A percentile compares a stretch with the other conserved stretches of the same genome.
Evolutionary conservation across 2,888 invertebrate species (phyloP).

Genomic region (Linhomoeus sp.): DNA sequence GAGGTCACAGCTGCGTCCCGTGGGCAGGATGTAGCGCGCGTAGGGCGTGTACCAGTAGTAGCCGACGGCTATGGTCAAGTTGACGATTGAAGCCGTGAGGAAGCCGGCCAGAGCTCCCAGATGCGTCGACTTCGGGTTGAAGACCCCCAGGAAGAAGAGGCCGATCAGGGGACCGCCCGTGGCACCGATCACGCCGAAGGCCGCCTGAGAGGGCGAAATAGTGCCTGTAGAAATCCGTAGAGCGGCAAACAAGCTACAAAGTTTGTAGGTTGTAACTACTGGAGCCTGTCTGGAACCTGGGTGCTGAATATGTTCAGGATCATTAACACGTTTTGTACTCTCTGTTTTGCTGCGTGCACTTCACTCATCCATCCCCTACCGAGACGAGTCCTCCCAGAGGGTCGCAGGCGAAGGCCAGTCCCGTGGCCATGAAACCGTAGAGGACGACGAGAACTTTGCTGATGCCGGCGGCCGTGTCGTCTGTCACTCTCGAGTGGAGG

Average conservation of each 20-base stretch:
- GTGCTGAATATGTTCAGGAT: neutral
- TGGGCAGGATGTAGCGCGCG: neutral
- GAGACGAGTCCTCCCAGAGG: constrained; percentile 5
- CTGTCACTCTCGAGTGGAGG: neutral
- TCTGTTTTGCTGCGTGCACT: neutral
- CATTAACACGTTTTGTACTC: too few species aligned
- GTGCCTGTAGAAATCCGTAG: neutral
- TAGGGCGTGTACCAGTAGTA: neutral
- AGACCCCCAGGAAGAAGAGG: constrained; percentile 66
- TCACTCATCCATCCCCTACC: neutral
- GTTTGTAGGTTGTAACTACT: too few species aligned
- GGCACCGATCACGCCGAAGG: constrained; percentile 48
- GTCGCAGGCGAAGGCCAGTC: constrained; percentile 5
- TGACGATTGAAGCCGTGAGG: neutral
- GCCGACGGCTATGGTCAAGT: neutral
- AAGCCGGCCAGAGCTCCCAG: neutral
- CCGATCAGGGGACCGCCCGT: constrained; percentile 69
- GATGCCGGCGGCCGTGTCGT: neutral
- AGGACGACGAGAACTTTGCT: constrained; percentile 4
- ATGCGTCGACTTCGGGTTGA: constrained; percentile 55
- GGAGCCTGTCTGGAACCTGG: too few species aligned
- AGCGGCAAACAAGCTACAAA: too few species aligned
- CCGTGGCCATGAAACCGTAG: constrained; percentile 4
- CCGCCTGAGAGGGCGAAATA: neutral
- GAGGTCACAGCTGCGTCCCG: neutral